Evolutionary conservation across 2,113 vertebrate species (phyloP).

Genomic region (Dicrurus megarhynchus): DNA sequence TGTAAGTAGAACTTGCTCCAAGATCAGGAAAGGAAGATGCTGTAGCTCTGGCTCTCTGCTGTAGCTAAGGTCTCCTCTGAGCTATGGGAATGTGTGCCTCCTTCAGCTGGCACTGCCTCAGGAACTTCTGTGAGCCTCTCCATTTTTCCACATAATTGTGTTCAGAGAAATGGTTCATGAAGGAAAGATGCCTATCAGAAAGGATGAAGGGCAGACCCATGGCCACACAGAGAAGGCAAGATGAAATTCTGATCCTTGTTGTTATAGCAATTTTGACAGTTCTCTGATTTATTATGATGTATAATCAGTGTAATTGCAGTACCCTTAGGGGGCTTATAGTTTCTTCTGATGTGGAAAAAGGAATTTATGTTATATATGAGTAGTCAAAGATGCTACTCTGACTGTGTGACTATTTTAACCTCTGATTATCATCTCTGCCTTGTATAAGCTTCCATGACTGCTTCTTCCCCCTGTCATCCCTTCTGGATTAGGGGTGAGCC

Average conservation of each 20-base stretch:
- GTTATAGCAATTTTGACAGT: background rate
- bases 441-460: background rate
- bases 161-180: background rate
- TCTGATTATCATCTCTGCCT: background rate
- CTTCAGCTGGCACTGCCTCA: background rate
- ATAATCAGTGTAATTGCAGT: background rate
- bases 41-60: background rate
- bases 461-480: background rate
- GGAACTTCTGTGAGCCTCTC: background rate
- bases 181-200: background rate
- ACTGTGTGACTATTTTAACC: background rate
- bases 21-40: background rate
- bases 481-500: background rate
- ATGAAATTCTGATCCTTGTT: background rate
- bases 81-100: background rate
- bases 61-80: background rate
- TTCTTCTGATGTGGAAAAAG: background rate
- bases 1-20: background rate
- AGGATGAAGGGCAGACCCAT: background rate
- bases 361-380: background rate
- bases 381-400: background rate
- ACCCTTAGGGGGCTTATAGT: background rate
- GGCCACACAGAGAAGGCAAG: background rate
- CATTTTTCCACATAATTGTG: background rate
- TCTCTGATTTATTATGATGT: background rate